Conservation (phyloP, 2,888 invertebrate genomes). For the Cheilosia urbana region DNA sequence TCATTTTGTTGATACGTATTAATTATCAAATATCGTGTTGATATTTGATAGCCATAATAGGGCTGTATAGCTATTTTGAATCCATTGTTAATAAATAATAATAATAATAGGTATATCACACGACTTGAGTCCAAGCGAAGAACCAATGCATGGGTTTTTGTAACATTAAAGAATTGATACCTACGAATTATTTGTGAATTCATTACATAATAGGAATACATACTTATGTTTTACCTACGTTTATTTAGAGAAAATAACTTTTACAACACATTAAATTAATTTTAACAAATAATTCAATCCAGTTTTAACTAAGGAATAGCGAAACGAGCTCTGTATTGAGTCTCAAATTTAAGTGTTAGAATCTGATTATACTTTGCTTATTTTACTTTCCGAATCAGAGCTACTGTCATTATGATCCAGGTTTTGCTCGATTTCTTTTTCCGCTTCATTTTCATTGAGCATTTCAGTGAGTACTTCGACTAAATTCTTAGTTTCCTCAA, state of each 20-base stretch:
- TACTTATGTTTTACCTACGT: conserved; percentile 13
- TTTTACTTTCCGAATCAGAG: conserved; percentile 41
- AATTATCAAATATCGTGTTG: too few relatives aligned
- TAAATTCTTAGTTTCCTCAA: conserved; percentile 89
- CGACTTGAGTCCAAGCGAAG: too few relatives aligned
- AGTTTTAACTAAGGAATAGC: conserved; percentile 13
- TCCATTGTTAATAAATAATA: too few relatives aligned
- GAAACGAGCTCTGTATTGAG: not conserved
- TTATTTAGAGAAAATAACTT: conserved; percentile 54
- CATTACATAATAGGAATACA: too few relatives aligned
- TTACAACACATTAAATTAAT: conserved; percentile 32
- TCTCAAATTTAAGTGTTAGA: not conserved
- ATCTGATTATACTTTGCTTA: not conserved
- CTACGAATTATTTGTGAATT: too few relatives aligned
- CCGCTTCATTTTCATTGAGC: conserved; percentile 86
- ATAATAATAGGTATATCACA: too few relatives aligned
- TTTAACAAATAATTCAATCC: conserved; percentile 23
- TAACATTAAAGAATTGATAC: too few relatives aligned
- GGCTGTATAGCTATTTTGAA: too few relatives aligned
- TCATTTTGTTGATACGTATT: too few relatives aligned
- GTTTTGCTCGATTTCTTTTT: conserved; percentile 79
- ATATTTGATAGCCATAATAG: too few relatives aligned
- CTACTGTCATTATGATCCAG: conserved; percentile 25
- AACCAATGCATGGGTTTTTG: too few relatives aligned
- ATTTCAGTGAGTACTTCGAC: conserved; percentile 91